Evolutionary conservation across 53 echinoderm and acorn worm species (phyloP), one percentile per base, ranked within the genome.

Genomic region (Actinopyga echinites): DNA sequence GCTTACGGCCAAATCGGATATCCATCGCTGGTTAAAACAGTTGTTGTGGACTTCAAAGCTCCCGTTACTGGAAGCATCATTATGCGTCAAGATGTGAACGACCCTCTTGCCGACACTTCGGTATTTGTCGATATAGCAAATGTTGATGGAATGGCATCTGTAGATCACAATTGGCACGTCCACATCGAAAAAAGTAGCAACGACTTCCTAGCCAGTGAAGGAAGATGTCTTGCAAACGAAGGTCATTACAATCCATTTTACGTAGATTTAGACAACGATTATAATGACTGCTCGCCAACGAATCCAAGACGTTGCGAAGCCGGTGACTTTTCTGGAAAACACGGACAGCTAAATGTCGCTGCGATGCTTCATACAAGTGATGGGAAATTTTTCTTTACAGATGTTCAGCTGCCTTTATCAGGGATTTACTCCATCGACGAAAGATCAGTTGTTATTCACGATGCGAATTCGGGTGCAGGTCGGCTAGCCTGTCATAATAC

Each of bases 141-240:
- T 43, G 85, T 87, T 8, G 91, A 97, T 49, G 97, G 97, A 19
- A 61, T 87, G 5, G 65, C 53, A 0, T 83, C 92, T 36, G 92
- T 90, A 8, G 22, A 40, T 6, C 97, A 97, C 83, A 92, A 97
- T 85, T 97, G 97, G 97, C 97, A 97, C 75, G 83, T 97, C 24
- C 97, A 97, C 74, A 69, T 83, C 44, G 23, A 24, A 17, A 69
- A 80, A 69, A 83, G 90, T 13, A 75, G 74, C 25, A 84, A 90
- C 62, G 97, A 97, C 60, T 90, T 86, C 54, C 38, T 94, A 23
- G 64, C 92, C 19, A 34, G 56, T 19, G 61, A 55, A 3, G 83
- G 84, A 29, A 79, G 92, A 26, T 97, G 97, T 73, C 55, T 74
- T 2, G 90, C 89, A 57, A 86, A 88, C 35, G 86, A 29, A 23